Evolutionary conservation across 2,797 vertebrate species (phyloP).

Genomic region (Myotis vivesi): DNA sequence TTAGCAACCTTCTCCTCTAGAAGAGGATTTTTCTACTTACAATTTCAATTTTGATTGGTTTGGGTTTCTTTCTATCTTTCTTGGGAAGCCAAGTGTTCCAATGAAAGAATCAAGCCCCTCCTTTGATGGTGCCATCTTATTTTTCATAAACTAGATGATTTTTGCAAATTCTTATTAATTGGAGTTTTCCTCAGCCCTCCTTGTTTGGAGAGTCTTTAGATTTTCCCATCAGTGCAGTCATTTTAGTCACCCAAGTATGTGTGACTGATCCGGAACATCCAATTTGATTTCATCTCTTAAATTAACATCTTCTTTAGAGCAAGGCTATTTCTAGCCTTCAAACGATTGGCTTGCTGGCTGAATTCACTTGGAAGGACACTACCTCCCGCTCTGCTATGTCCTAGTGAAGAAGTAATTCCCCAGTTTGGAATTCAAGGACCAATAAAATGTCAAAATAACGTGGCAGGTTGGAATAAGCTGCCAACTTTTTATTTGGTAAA

Average conservation of each 20-base stretch:
- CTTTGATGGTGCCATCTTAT: background rate
- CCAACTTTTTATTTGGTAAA: constrained; percentile 33
- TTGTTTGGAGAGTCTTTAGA: background rate
- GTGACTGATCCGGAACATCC: background rate
- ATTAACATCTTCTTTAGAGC: background rate
- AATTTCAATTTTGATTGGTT: background rate
- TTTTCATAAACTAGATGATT: background rate
- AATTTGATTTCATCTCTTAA: constrained; percentile 26
- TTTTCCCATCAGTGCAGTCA: background rate
- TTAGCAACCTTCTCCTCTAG: background rate
- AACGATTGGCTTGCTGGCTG: background rate
- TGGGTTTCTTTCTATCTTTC: background rate
- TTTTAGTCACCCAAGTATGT: background rate
- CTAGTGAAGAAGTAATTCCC: constrained; percentile 33
- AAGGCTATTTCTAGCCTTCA: constrained; percentile 23
- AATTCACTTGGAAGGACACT: background rate
- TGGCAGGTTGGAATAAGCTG: background rate
- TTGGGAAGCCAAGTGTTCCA: background rate
- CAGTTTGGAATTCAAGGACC: background rate
- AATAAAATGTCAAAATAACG: constrained; percentile 33
- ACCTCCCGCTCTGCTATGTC: background rate
- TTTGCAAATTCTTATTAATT: background rate
- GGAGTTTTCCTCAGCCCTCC: background rate
- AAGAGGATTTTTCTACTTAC: background rate
- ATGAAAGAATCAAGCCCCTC: background rate